Base-by-base conservation (phyloP, 2,797 vertebrate genomes). In the Liparis tanakae region DNA sequence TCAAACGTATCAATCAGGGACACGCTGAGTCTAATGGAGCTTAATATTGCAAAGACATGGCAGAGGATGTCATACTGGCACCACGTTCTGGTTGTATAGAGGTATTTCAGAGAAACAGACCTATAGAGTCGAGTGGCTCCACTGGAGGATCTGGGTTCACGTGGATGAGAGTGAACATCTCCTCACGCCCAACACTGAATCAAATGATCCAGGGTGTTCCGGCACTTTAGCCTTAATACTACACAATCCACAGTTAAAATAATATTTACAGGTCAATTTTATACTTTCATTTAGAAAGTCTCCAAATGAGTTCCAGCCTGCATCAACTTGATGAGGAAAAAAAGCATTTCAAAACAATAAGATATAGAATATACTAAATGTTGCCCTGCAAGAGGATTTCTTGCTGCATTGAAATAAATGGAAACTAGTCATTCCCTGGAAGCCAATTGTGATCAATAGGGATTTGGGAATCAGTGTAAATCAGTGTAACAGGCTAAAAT, bases 21-120 rank as follows among this genome's bases (percentile, higher is more conserved):
- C 62, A 74, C 54, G 3, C 13, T 18, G 44, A 64, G 37, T 75
- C 17, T 55, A 17, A 67, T 63, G 50, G 18, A 17, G 46, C 50
- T 64, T 18, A 37, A 60, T 36, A 79, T 66, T 57, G 56, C 65
- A 75, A 9, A 60, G 18, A 37, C 30, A 2, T 7, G 33, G 20
- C 18, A 59, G 37, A 20, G 6, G 58, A 66, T n/a, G 41, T 41
- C 53, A 70, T 15, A 53, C n/a, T 41, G 18, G 10, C 22, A 66
- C 7, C 10, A 46, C 44, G 71, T 66, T 41, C 1, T 17, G 46
- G 36, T 74, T 46, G 39, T n/a, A 61, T 33, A 15, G 2, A 66
- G 13, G 41, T 30, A 51, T 30, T 65, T 64, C 7, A 73, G 48
- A 65, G 17, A 20, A 67, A 15, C 22, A 0, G 46, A 64, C 46